phyloP scores from a whole-genome alignment of 2,113 vertebrate genomes.

The Pygoscelis adeliae region DNA sequence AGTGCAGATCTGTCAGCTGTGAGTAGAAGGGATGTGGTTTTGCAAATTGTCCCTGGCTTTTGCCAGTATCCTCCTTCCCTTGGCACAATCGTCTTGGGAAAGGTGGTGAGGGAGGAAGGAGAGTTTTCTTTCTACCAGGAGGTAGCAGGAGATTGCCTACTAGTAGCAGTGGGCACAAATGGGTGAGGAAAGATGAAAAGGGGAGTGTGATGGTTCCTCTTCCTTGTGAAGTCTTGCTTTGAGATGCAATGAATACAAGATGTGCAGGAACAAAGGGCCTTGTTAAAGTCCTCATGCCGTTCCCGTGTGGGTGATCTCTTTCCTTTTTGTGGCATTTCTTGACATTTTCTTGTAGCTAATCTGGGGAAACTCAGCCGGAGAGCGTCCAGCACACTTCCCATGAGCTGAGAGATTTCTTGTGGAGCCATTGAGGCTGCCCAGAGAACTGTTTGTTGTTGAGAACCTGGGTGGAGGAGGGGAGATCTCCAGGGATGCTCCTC shows the following conservation, averaged over 20 bases:
- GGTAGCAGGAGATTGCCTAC: too few species aligned
- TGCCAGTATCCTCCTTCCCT: not conserved
- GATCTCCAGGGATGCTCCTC: not conserved
- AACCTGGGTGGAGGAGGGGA: not conserved
- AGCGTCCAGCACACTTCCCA: too few species aligned
- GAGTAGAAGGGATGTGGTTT: not conserved
- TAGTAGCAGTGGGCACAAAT: not conserved
- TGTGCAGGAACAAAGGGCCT: not conserved
- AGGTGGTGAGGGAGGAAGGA: too few species aligned
- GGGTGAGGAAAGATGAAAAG: not conserved
- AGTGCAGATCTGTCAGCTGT: not conserved
- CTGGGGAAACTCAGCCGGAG: not conserved
- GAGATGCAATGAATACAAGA: not conserved
- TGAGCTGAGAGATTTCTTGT: too few species aligned
- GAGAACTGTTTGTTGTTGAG: not conserved
- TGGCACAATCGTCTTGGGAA: not conserved
- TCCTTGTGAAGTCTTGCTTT: not conserved
- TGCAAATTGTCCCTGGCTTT: not conserved
- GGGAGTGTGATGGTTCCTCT: not conserved
- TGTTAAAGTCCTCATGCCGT: not conserved
- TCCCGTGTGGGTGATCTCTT: not conserved
- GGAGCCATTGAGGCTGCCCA: not conserved
- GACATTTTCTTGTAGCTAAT: not conserved
- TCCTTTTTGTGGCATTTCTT: not conserved
- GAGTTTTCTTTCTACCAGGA: not conserved